Evolutionary conservation across 2,888 invertebrate genomes (phyloP).

Genomic region (Drosophila lacicola): DNA sequence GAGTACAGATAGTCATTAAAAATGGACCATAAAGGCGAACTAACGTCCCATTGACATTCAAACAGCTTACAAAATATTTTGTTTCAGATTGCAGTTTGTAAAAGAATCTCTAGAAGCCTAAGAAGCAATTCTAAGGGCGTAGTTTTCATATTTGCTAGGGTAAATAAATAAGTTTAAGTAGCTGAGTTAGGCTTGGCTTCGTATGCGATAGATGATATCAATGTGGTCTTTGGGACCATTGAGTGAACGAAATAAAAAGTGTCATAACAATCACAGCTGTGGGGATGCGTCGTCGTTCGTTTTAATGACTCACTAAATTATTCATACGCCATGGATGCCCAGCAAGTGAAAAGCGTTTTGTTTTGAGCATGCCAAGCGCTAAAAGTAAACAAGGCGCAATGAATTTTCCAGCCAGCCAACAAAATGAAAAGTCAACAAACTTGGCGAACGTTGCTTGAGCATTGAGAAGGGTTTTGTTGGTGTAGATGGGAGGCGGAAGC

Average conservation of each 20-base stretch:
- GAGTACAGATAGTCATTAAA: no score
- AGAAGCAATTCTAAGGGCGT: constrained; percentile 1
- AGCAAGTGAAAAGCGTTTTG: constrained; percentile 74
- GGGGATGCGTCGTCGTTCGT: constrained; percentile 57
- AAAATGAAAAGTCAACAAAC: constrained; percentile 82
- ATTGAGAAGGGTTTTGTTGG: constrained; percentile 32
- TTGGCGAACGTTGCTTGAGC: constrained; percentile 56
- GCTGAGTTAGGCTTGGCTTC: constrained; percentile 12
- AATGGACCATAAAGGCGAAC: no score
- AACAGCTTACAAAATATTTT: no score
- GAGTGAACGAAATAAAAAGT: constrained; percentile 74
- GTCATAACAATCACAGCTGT: constrained; percentile 74
- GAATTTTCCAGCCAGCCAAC: constrained; percentile 78
- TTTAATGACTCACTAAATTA: constrained; percentile 81
- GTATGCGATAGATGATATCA: constrained; percentile 29
- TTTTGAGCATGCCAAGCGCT: constrained; percentile 78
- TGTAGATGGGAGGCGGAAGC: constrained; percentile 7
- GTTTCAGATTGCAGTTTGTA: no score
- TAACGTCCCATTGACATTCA: no score
- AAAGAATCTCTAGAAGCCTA: no score
- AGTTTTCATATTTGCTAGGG: constrained; percentile 42
- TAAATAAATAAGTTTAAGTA: constrained; percentile 25
- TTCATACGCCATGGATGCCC: constrained; percentile 77
- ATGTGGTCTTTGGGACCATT: constrained; percentile 50
- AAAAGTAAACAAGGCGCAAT: constrained; percentile 77